phyloP scores from a whole-genome alignment of 2,888 invertebrate species.

The Mechanitis messenoides region DNA sequence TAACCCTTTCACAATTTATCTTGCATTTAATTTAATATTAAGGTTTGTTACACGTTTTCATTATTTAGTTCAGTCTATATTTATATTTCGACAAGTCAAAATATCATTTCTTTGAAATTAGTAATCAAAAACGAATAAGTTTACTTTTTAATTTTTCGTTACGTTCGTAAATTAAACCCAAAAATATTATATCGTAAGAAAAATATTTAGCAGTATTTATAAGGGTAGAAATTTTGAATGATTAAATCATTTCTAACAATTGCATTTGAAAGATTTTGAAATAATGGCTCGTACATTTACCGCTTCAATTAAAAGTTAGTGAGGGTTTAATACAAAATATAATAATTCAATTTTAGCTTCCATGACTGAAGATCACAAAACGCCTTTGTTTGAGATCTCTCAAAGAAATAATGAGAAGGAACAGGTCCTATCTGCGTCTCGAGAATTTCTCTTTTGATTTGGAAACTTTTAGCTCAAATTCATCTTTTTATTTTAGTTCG shows the following conservation, averaged over 20 bases:
- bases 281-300: background rate
- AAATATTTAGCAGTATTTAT: no score
- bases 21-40: constrained; percentile 13
- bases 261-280: constrained; percentile 1
- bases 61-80: no score
- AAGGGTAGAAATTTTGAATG: background rate
- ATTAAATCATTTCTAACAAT: constrained; percentile 1
- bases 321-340: constrained; percentile 6
- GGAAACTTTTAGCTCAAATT: constrained; percentile 4
- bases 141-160: no score
- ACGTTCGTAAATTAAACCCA: no score
- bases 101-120: no score
- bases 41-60: constrained; percentile 2
- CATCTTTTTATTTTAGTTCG: constrained; percentile 4
- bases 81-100: no score
- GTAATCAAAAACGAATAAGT: no score
- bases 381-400: constrained; percentile 26
- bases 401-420: constrained; percentile 34
- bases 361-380: constrained; percentile 19
- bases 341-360: constrained; percentile 8
- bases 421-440: constrained; percentile 3
- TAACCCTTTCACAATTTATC: constrained; percentile 10
- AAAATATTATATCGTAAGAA: no score
- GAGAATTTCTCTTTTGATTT: constrained; percentile 7
- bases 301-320: constrained; percentile 6